These are phyloP conservation scores for Fulica atra DNA, from an alignment of 2,113 vertebrate genomes.

Conservation along the genomic window DNA sequence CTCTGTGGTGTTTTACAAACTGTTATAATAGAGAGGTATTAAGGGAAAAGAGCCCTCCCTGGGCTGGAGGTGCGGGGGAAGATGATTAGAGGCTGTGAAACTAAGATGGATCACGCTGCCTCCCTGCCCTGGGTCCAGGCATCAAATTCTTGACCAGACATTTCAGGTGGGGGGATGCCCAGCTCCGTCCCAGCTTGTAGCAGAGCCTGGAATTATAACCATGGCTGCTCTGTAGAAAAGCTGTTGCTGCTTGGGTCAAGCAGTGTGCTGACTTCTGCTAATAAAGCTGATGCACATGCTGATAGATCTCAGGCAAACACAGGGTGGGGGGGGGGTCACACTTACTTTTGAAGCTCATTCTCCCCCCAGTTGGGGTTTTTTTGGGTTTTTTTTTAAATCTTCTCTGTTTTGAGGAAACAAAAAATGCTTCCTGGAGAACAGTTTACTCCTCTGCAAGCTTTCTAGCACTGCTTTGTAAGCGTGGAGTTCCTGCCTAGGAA, in stretches of 20 bases:
- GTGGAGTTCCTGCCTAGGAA: neutral
- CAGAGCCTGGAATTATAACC: neutral
- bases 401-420: neutral
- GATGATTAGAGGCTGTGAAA: neutral
- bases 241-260: neutral
- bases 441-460: neutral
- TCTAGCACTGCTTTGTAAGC: neutral
- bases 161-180: neutral
- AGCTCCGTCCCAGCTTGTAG: neutral
- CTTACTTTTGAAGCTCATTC: too few species aligned
- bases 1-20: conserved; percentile 53
- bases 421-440: neutral
- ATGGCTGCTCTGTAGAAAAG: neutral
- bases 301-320: neutral
- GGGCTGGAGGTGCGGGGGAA: neutral
- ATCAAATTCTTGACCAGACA: neutral
- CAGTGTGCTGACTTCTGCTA: neutral
- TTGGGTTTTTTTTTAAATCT: neutral
- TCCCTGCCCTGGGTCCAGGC: neutral
- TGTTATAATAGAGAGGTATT: conserved; percentile 11
- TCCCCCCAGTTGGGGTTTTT: too few species aligned
- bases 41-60: conserved; percentile 17
- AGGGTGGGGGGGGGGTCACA: too few species aligned
- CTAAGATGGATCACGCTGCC: neutral
- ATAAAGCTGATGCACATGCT: neutral